Evolutionary conservation across 2,888 invertebrate species (phyloP).

Genomic region (Lomographa bimaculata): DNA sequence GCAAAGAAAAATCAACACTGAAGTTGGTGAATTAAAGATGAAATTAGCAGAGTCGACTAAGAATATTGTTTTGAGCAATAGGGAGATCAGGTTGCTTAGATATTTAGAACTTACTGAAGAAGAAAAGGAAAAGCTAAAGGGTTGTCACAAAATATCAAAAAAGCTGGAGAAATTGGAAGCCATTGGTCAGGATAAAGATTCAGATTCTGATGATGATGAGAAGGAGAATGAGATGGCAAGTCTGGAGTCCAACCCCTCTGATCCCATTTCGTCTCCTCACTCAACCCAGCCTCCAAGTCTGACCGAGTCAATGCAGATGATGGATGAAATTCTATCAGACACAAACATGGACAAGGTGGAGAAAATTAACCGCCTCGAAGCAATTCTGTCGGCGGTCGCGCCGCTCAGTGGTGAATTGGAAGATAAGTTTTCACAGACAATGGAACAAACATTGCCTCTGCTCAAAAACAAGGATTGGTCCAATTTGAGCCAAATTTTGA

Average conservation of each 20-base stretch:
- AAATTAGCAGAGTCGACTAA: conserved; percentile 92
- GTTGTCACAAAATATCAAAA: conserved; percentile 95
- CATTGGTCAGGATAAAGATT: conserved; percentile 89
- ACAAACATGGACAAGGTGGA: conserved; percentile 92
- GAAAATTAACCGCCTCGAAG: conserved; percentile 93
- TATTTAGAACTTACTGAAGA: conserved; percentile 96
- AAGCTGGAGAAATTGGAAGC: conserved; percentile 95
- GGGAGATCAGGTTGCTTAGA: conserved; percentile 94
- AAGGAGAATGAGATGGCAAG: conserved; percentile 91
- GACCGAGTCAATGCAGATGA: conserved; percentile 95
- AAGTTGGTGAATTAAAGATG: conserved; percentile 92
- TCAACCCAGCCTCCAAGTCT: conserved; percentile 91
- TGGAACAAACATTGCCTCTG: conserved; percentile 79
- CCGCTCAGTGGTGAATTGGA: conserved; percentile 85
- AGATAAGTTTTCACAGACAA: conserved; percentile 77
- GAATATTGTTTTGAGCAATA: conserved; percentile 94
- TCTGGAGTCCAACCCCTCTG: conserved; percentile 91
- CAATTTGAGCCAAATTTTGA: conserved; percentile 76
- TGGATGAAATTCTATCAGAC: conserved; percentile 93
- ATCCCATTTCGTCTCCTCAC: conserved; percentile 89
- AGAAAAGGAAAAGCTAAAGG: conserved; percentile 95
- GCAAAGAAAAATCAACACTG: conserved; percentile 95
- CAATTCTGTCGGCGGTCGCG: conserved; percentile 91
- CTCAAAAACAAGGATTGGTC: conserved; percentile 82
- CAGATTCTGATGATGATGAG: conserved; percentile 89